These are phyloP conservation scores for Caenorhabditis tropicalis DNA, from an alignment of 1,140 invertebrate genomes.

Conservation along the genomic window DNA sequence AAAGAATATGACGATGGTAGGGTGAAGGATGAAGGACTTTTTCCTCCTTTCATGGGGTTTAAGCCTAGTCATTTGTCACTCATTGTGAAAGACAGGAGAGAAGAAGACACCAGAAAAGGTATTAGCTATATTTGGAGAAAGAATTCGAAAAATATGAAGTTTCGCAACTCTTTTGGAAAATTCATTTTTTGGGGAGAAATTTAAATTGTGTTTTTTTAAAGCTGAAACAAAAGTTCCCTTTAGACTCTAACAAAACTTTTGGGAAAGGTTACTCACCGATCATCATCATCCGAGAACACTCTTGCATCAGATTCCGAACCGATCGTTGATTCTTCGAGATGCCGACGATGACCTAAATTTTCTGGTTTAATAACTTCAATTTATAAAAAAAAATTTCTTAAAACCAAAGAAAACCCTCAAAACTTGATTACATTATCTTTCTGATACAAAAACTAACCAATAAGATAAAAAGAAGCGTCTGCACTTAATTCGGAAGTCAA, in stretches of 20 bases:
- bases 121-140: conserved; percentile 15
- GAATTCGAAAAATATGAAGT: neutral
- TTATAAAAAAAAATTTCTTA: neutral
- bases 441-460: conserved; percentile 51
- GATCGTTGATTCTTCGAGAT: conserved; percentile 70
- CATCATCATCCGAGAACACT: conserved; percentile 69
- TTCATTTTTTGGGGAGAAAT: too few species aligned
- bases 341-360: conserved; percentile 62
- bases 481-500: conserved; percentile 61
- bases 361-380: too few species aligned
- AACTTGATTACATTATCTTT: neutral
- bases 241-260: too few species aligned
- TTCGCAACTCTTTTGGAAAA: too few species aligned
- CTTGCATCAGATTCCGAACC: conserved; percentile 67
- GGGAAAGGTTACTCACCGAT: conserved; percentile 53
- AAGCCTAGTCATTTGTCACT: conserved; percentile 46
- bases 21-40: neutral
- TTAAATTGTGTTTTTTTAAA: too few species aligned
- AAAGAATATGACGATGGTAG: neutral
- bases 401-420: neutral
- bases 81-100: conserved; percentile 7
- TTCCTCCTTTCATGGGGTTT: neutral
- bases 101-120: conserved; percentile 50
- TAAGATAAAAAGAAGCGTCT: conserved; percentile 62
- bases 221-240: too few species aligned